Base-by-base conservation (phyloP, 2,797 vertebrate genomes). In the Tadarida brasiliensis region DNA sequence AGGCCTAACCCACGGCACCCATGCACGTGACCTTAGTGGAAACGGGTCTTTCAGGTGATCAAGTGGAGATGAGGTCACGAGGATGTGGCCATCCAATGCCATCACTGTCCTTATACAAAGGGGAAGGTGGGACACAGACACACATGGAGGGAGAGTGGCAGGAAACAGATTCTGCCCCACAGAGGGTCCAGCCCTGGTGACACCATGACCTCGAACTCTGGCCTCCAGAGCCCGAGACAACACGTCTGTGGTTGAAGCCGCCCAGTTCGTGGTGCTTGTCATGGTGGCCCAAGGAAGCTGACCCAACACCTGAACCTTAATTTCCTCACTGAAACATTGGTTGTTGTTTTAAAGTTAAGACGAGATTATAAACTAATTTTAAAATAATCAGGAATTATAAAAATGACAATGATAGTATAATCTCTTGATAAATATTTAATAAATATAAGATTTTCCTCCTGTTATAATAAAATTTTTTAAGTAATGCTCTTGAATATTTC, bases 271-370 rank as follows among this genome's bases (percentile, higher is more conserved):
- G 30, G 30, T 28, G 30, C 19, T 71, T 71, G 30, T 22, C 59
- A 74, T 0, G 24, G 26, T 19, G 54, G 26, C 56, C 33, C 33
- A 26, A 67, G 49, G 49, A 92, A 71, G 83, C 26, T 44, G 68
- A 57, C 20, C 33, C 5, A 76, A 35, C 51, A 77, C 39, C 44
- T 76, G 47, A 85, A 67, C 20, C 33, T 87, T 65, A 61, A 70
- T 17, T 61, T 51, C 33, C 44, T 85, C 49, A 78, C 63, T 90
- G 33, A 88, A 86, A 96, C 91, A 51, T 11, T 51, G 49, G 19
- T 22, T 56, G 24, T 44, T 65, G 20, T 47, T 80, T 91, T 86
- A 82, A 89, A 96, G 84, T 91, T 83, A 95, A 92, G 86, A 82
- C 86, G 14, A 82, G 61, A 91, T 57, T 44, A 49, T 76, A 86